A percentile compares a stretch with the other conserved stretches of the same genome.
phyloP scores from a whole-genome alignment of 2,888 invertebrate species.

The Sesia apiformis region DNA sequence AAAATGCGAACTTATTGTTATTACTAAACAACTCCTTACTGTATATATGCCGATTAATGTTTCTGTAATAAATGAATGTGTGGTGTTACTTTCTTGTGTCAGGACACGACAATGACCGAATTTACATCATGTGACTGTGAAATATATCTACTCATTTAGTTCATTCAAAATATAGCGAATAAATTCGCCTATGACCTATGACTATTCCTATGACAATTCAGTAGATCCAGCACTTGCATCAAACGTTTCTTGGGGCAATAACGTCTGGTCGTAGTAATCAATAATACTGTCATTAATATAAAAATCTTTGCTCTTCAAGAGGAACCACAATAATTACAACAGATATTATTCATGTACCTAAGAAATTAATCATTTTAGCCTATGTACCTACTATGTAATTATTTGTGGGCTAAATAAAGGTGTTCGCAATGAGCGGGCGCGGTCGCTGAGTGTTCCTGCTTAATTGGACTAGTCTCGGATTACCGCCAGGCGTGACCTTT shows the following conservation, averaged over 20 bases:
- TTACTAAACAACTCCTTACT: background rate
- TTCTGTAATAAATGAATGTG: background rate
- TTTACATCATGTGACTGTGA: too few species aligned
- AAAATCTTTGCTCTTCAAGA: too few species aligned
- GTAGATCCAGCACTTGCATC: too few species aligned
- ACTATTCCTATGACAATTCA: too few species aligned
- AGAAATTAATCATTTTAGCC: background rate
- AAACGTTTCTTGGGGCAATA: too few species aligned
- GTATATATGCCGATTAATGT: background rate
- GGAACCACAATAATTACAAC: too few species aligned
- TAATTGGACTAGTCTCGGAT: slow-evolving; percentile 42
- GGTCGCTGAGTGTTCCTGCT: slow-evolving; percentile 13
- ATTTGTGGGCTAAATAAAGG: background rate
- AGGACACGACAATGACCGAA: background rate
- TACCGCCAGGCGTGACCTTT: slow-evolving; percentile 45
- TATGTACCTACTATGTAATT: background rate
- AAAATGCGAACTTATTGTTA: background rate
- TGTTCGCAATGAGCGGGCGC: slow-evolving; percentile 12
- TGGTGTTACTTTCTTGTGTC: background rate
- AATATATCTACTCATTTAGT: too few species aligned
- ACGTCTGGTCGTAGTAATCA: too few species aligned
- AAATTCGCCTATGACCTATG: too few species aligned
- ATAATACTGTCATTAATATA: too few species aligned
- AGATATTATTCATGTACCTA: too few species aligned
- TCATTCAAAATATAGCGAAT: too few species aligned